Conservation (phyloP, 1,140 invertebrate species). For the Plutomurus gul region DNA sequence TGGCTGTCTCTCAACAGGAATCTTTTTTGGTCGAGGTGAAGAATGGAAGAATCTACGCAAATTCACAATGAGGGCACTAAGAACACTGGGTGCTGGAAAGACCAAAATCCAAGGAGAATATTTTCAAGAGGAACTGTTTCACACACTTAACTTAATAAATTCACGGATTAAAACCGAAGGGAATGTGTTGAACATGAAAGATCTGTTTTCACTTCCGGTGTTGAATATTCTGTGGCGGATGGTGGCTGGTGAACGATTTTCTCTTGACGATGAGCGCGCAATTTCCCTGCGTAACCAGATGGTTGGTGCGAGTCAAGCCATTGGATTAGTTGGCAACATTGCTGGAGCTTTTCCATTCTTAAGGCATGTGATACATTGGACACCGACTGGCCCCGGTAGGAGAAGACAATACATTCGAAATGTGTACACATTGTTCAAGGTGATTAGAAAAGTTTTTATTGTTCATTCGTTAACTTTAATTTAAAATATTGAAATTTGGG, state of each 20-base stretch:
- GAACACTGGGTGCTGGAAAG: not conserved
- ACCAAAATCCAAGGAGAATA: not conserved
- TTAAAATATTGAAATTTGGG: not conserved
- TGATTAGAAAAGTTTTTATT: no score
- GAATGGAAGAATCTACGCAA: not conserved
- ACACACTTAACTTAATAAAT: not conserved
- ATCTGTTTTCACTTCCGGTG: not conserved
- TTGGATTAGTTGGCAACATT: not conserved
- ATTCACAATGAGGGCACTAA: not conserved
- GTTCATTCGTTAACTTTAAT: no score
- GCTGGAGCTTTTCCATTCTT: no score
- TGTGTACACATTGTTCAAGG: no score
- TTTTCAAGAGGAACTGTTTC: not conserved
- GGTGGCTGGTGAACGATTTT: conserved; percentile 57
- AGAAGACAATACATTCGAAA: no score
- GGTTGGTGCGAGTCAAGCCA: not conserved
- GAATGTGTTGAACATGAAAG: not conserved
- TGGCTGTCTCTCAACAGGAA: no score
- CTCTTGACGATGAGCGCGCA: conserved; percentile 54
- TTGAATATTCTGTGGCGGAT: conserved; percentile 55
- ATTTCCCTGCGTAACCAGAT: not conserved
- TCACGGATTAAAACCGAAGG: not conserved
- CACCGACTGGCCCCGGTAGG: no score
- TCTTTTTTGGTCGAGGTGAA: not conserved
- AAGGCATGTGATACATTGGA: no score